Evolutionary conservation across 1,140 invertebrate genomes (phyloP), one percentile per base, ranked within the genome.

Genomic region (Triops longicaudatus): DNA sequence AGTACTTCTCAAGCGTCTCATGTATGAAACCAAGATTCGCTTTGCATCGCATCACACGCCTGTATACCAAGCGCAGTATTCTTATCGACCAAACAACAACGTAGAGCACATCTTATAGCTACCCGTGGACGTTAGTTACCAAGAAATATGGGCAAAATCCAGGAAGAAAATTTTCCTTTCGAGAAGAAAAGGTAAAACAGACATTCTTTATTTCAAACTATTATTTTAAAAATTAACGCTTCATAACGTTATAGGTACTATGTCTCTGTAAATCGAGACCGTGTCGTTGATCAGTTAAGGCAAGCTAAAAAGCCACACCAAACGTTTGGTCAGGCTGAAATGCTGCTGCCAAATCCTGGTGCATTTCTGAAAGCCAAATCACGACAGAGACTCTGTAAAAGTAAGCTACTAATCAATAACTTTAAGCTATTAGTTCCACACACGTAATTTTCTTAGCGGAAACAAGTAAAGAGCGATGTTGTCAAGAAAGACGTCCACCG

Each of bases 401-500:
- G 50, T 63, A n/a, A 63, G n/a, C 22, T n/a, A 22, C 17, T 63
- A 63, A 0, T 63, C 50, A 63, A 12, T 17, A 3, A 10, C 22
- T 17, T 63, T n/a, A 63, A 17, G 6, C 14, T 22, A 63, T 63
- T 7, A 63, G 22, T 22, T 63, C 50, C 14, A 63, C n/a, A n/a
- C 0, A 63, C 10, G 17, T 17, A 22, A 73, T n/a, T 7, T 17
- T 37, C 14, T n/a, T 14, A 73, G 73, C 26, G 11, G 26, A 11
- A 22, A 42, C 73, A 26, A 50, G n/a, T 28, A 75, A 75, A 10
- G 44, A 44, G 22, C 44, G 37, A 43, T 73, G 73, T n/a, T 73
- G 73, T 17, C 27, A 31, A 26, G 37, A 73, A 73, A 73, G 37
- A 41, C 27, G 73, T 10, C 74, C 74, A n/a, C 74, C 74, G 31